phyloP scores from a whole-genome alignment of 1,140 invertebrate species.

The Piezodorus guildinii region DNA sequence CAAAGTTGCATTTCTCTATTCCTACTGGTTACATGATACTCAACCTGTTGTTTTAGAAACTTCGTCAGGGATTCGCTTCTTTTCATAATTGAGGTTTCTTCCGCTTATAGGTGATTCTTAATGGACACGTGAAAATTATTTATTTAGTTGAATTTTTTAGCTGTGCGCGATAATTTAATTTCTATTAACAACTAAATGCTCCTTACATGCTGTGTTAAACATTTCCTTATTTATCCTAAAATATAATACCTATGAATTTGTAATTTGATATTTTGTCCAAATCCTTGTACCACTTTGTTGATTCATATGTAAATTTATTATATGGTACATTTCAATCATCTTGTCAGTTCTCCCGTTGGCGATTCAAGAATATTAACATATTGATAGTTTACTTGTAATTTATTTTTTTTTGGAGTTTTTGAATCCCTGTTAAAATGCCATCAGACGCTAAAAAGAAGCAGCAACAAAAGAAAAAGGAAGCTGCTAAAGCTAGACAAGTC shows the following conservation, averaged over 20 bases:
- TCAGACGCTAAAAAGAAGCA: slow-evolving; percentile 95
- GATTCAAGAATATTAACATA: too few relatives aligned
- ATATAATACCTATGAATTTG: not conserved
- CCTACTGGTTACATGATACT: too few relatives aligned
- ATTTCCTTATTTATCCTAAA: not conserved
- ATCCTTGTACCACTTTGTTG: too few relatives aligned
- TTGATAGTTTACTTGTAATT: not conserved
- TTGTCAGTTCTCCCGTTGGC: too few relatives aligned
- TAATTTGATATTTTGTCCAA: not conserved
- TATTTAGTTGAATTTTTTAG: not conserved
- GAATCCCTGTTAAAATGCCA: slow-evolving; percentile 52
- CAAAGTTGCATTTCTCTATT: too few relatives aligned
- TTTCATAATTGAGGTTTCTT: not conserved
- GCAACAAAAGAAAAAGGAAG: slow-evolving; percentile 94
- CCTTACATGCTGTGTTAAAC: not conserved
- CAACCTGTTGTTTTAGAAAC: too few relatives aligned
- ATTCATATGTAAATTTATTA: too few relatives aligned
- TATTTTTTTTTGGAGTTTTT: not conserved
- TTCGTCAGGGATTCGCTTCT: too few relatives aligned
- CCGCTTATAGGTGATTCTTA: not conserved
- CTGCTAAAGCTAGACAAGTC: slow-evolving; percentile 64
- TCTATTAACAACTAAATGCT: not conserved
- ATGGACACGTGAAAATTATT: slow-evolving; percentile 2
- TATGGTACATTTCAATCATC: too few relatives aligned
- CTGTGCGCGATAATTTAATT: not conserved